phyloP scores from a whole-genome alignment of 2,888 invertebrate species.

The Ferrisia virgata region DNA sequence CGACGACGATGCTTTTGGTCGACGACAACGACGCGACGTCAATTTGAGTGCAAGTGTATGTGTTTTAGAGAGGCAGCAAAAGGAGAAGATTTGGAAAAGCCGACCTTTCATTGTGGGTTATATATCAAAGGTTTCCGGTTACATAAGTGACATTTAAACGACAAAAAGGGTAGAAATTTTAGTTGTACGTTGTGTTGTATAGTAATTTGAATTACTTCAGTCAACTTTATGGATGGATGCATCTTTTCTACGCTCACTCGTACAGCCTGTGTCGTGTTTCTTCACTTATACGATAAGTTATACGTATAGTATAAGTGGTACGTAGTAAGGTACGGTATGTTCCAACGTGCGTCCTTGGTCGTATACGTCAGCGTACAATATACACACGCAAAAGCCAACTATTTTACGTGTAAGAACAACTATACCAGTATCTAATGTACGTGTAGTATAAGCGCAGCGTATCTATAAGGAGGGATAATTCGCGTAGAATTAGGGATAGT shows the following conservation, averaged over 20 bases:
- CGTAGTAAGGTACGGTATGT: too few relatives aligned
- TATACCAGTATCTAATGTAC: too few relatives aligned
- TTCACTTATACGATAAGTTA: too few relatives aligned
- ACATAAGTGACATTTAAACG: conserved; percentile 22
- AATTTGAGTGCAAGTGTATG: background rate
- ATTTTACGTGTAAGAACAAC: too few relatives aligned
- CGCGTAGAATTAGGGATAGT: background rate
- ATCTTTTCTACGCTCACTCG: background rate
- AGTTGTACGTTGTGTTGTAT: background rate
- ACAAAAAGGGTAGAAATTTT: conserved; percentile 27
- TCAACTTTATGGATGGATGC: conserved; percentile 29
- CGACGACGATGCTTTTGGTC: conserved; percentile 26
- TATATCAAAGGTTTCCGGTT: conserved; percentile 30
- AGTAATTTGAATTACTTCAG: conserved; percentile 27
- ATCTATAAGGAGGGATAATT: background rate
- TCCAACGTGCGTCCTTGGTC: too few relatives aligned
- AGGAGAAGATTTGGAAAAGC: background rate
- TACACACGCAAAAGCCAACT: background rate
- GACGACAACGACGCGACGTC: too few relatives aligned
- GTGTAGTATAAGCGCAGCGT: too few relatives aligned
- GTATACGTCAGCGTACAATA: too few relatives aligned
- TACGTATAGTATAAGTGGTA: background rate
- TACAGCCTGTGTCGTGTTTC: background rate
- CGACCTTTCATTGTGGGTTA: conserved; percentile 29
- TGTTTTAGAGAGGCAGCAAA: background rate